Base-by-base conservation (phyloP, 2,113 vertebrate genomes). In the Raja brachyura region DNA sequence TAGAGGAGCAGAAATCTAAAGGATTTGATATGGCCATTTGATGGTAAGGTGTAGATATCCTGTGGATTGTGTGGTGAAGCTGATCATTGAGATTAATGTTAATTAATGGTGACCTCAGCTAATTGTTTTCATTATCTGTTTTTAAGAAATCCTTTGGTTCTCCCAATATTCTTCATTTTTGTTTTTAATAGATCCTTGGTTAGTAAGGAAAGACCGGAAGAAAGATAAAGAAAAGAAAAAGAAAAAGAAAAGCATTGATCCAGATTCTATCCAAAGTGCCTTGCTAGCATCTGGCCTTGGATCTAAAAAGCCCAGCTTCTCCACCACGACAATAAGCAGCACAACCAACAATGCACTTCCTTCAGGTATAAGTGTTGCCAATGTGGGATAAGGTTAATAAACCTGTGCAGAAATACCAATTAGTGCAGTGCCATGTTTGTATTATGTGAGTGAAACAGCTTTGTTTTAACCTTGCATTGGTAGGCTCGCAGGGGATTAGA, bases 191-290 rank as follows among this genome's bases (percentile, higher is more conserved):
- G 99, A 99, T 96, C 99, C 99, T 0, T 99, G 99, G 99, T 95
- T 99, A 73, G 98, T 99, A 94, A 97, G 99, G 94, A 99, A 99
- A 96, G 99, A 98, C 13, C 97, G 98, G 93, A 99, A 99, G 96
- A 99, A 98, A 94, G 96, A 95, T 93, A 99, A 98, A 94, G 97
- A 98, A 48, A 98, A 98, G 95, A 98, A 96, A 94, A 98, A 97
- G 96, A 97, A 96, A 93, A 97, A 96, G 94, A 98, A 95, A 96
- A 98, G 97, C 48, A 98, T 99, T 93, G 99, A 99, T 94, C 99
- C 99, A 14, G 99, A 99, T 96, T 99, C 98, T 56, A 99, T 99
- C 96, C 98, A 99, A 96, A 99, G 98, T 98, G 98, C 99, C 97
- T 98, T 99, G 98, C 95, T 99, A 96, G 99, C 99, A 77, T 99